These are phyloP conservation scores for Micropoecilia bifurca DNA, from an alignment of 2,797 vertebrate genomes.

Conservation along the genomic window DNA sequence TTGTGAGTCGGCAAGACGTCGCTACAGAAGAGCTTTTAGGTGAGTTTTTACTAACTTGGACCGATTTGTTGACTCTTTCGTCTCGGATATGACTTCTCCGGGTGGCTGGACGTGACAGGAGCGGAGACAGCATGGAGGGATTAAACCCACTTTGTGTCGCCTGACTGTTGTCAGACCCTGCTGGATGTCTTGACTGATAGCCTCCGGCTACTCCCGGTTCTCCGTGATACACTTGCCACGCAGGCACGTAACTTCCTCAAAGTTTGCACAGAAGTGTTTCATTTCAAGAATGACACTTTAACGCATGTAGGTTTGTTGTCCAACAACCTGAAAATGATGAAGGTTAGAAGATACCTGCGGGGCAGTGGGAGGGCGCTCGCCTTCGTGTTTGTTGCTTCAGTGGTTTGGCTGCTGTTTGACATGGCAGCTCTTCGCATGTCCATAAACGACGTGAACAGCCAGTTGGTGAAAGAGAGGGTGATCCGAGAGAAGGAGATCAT, in stretches of 20 bases:
- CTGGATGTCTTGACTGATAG: conserved; percentile 16
- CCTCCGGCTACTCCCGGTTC: conserved; percentile 17
- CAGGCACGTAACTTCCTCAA: conserved; percentile 65
- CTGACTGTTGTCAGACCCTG: conserved; percentile 13
- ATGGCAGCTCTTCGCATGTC: conserved; percentile 93
- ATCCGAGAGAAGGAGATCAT: conserved; percentile 63
- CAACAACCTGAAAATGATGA: conserved; percentile 53
- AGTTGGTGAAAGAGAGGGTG: conserved; percentile 75
- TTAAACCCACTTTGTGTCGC: background rate
- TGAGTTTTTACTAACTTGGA: background rate
- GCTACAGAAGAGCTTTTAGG: background rate
- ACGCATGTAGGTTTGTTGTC: background rate
- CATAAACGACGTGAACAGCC: conserved; percentile 83
- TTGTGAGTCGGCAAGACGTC: conserved; percentile 8
- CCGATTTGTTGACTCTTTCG: background rate
- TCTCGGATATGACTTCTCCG: background rate
- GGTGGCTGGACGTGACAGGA: conserved; percentile 24
- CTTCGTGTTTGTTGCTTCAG: conserved; percentile 90
- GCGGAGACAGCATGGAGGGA: conserved; percentile 20
- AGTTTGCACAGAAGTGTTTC: conserved; percentile 12
- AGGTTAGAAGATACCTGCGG: conserved; percentile 86
- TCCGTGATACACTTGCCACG: conserved; percentile 71
- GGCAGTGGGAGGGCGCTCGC: conserved; percentile 90
- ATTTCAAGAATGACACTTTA: background rate
- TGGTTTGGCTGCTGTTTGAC: conserved; percentile 94